Evolutionary conservation across 2,888 invertebrate species (phyloP), one percentile per base, ranked within the genome.

Genomic region (Cryptops parisi): DNA sequence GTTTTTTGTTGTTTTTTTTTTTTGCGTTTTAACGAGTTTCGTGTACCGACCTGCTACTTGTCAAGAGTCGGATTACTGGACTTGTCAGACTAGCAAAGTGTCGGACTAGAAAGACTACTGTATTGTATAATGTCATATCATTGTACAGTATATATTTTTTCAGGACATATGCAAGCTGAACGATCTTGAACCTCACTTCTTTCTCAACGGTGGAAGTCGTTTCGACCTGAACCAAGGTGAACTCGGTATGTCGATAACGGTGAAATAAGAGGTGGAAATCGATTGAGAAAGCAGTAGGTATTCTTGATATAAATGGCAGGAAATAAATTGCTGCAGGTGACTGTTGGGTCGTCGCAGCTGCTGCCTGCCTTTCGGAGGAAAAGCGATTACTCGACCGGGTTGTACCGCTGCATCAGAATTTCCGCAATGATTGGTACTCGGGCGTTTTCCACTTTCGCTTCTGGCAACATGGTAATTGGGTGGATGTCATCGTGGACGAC

Each of bases 171-270:
- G 44, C 22, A 26, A n/a, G 27, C 26, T 15, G 9, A 21, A 39
- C n/a, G 23, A 17, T 15, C n/a, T 39, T 12, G n/a, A 23, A n/a
- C 94, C 97, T 0, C 81, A 88, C 65, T 79, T 96, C 58, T 93
- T 97, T 68, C 85, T 88, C 40, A 93, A 87, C 63, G 96, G 94
- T 1, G 94, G 89, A 70, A 88, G 90, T 23, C 79, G 98, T 52
- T 98, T 98, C 73, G 98, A 98, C 71, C 90, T 98, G 1, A 88
- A 90, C 63, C 97, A 98, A 70, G 96, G 96, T 52, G 93, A 94
- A 73, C 71, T 96, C 23, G 94, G 76, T 74, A 64, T 65, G 65
- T 57, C 38, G 3, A 3, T 6, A 17, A n/a, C n/a, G n/a, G n/a
- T n/a, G n/a, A n/a, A n/a, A n/a, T n/a, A n/a, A n/a, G n/a, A n/a